Evolutionary conservation across 2,113 vertebrate species (phyloP).

Genomic region (Cyanistes caeruleus): DNA sequence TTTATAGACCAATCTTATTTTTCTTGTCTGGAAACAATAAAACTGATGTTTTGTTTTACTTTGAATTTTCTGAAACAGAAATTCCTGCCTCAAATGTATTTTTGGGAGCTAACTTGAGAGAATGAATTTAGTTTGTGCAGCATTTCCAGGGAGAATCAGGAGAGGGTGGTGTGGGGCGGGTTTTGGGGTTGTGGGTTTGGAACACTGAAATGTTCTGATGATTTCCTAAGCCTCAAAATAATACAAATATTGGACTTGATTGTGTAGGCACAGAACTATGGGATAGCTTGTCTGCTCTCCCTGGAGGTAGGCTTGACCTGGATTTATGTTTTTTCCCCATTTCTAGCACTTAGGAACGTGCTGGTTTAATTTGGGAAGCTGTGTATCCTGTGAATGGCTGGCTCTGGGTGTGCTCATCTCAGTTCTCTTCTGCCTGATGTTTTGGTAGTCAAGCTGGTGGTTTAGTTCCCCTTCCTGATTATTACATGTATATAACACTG

Average conservation of each 20-base stretch:
- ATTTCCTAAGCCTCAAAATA: background rate
- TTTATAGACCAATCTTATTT: background rate
- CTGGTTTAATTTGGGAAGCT: background rate
- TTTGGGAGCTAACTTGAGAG: background rate
- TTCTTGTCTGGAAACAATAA: background rate
- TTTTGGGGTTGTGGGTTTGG: background rate
- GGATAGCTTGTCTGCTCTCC: background rate
- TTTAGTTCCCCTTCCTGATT: background rate
- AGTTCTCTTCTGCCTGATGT: background rate
- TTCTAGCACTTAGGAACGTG: background rate
- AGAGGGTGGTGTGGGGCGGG: accelerated
- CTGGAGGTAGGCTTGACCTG: background rate
- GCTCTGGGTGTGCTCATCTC: background rate
- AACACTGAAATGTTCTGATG: background rate
- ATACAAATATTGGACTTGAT: background rate
- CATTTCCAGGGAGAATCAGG: background rate
- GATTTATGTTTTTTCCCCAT: background rate
- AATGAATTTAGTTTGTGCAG: background rate
- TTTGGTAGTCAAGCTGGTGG: background rate
- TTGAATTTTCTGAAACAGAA: background rate
- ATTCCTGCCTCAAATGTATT: background rate
- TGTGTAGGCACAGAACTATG: background rate
- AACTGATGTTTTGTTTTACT: background rate
- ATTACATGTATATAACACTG: background rate
- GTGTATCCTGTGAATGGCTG: background rate